Base-by-base conservation (phyloP, 2,888 invertebrate species). In the Rhabditoides inermis region DNA sequence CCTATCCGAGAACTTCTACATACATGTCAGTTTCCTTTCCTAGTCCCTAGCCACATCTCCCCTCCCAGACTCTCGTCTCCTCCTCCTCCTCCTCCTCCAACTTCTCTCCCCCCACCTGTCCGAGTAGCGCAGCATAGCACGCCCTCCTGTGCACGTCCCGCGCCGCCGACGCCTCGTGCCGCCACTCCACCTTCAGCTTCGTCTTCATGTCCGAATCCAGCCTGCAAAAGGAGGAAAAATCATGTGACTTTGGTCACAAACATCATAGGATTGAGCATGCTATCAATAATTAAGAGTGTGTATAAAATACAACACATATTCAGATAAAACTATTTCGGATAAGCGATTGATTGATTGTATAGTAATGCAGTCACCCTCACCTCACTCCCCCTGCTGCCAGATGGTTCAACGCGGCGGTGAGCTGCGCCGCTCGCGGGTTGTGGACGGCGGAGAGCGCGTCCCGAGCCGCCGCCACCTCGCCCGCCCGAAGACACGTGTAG, bases 111-210 rank as follows among this genome's bases (percentile, higher is more conserved):
- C 4, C 5, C 12, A 50, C 50, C 72, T 25, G 55, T 28, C 71
- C 73, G 23, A 73, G 58, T 5, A 73, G 50, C 20, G 70, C 56
- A 2, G 65, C 67, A 45, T 73, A 73, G 15, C 68, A 51, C 0
- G 69, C 70, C 18, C 65, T 53, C 47, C 74, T 74, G 60, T 60
- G 67, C 22, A 59, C 49, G 52, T 74, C 73, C 22, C 51, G 54
- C 36, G 61, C 63, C 25, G 53, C 55, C 6, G 53, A 52, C 30
- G 59, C 53, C 41, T 68, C 69, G 54, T 73, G 72, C 23, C 65
- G 49, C 73, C 73, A 74, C 49, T 73, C 73, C 7, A 65, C 63
- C 44, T 61, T 64, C 51, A 73, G 53, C 48, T 71, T 71, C 50
- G 63, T 59, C 32, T 68, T 61, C 15, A 58, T 49, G 5, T 71